These are phyloP conservation scores for Trichacis sp. DNA, from an alignment of 2,888 invertebrate species.

Conservation along the genomic window DNA sequence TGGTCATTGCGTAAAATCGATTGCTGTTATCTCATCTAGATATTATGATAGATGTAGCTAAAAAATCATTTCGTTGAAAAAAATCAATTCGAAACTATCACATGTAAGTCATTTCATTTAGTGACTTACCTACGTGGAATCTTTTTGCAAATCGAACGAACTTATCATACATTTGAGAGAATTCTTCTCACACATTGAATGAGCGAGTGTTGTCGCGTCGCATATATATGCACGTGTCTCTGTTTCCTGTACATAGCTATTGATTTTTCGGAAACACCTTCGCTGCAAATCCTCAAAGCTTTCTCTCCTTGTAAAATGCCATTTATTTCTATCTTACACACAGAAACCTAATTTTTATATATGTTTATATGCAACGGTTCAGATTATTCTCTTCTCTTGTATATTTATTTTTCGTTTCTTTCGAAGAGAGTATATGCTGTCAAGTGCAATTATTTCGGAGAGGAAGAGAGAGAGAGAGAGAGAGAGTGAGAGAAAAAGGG, in stretches of 20 bases:
- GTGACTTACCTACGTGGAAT: constrained; percentile 1
- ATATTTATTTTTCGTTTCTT: constrained; percentile 6
- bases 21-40: constrained; percentile 56
- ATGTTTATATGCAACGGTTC: background rate
- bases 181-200: too few relatives aligned
- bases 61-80: constrained; percentile 19
- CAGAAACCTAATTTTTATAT: background rate
- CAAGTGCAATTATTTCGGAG: constrained; percentile 5
- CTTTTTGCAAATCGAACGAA: too few relatives aligned
- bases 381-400: constrained; percentile 2
- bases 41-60: constrained; percentile 54
- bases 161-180: too few relatives aligned
- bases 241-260: constrained; percentile 7
- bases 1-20: constrained; percentile 83
- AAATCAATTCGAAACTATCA: constrained; percentile 21
- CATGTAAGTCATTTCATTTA: constrained; percentile 38
- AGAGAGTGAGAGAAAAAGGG: background rate
- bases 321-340: background rate
- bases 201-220: too few relatives aligned
- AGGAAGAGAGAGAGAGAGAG: background rate
- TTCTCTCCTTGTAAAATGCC: background rate
- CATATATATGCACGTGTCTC: constrained; percentile 1
- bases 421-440: background rate
- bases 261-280: background rate
- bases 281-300: background rate